Evolutionary conservation across 92 coral and sea anemone species (phyloP).

Genomic region (Zoanthus gigantus): DNA sequence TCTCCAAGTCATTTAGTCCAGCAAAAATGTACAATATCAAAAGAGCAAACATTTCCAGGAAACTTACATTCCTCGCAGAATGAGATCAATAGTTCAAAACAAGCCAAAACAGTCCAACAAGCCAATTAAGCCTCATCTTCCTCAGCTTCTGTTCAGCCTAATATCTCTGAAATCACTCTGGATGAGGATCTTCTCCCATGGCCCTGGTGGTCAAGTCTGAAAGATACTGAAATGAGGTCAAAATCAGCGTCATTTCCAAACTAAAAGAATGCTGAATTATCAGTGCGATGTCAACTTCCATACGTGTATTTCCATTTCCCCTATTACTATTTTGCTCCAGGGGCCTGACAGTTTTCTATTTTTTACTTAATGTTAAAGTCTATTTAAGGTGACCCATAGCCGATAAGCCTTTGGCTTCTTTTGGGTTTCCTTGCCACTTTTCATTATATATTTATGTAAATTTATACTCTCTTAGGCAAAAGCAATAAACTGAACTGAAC

Average conservation of each 20-base stretch:
- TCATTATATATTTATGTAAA: too few species aligned
- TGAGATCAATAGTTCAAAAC: not conserved
- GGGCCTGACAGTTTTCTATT: too few species aligned
- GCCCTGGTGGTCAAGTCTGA: constrained; percentile 26
- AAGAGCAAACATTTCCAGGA: not conserved
- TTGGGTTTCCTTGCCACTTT: too few species aligned
- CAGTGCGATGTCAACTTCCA: too few species aligned
- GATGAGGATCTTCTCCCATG: not conserved
- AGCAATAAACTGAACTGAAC: too few species aligned
- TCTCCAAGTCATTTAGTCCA: not conserved
- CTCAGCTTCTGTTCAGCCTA: not conserved
- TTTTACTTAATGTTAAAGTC: too few species aligned
- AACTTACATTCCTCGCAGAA: not conserved
- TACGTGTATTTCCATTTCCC: too few species aligned
- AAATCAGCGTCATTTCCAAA: not conserved
- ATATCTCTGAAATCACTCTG: not conserved
- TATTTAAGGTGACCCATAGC: too few species aligned
- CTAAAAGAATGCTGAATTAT: too few species aligned
- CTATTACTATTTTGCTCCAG: too few species aligned
- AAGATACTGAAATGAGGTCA: constrained; percentile 3
- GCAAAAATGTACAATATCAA: not conserved
- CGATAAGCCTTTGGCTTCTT: too few species aligned
- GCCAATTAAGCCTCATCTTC: not conserved
- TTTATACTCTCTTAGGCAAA: too few species aligned
- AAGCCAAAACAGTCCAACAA: not conserved